Percentiles rank a stretch among this genome's conserved stretches.
These are phyloP conservation scores for Bembecia ichneumoniformis DNA, from an alignment of 2,888 invertebrate species.

Conservation along the genomic window DNA sequence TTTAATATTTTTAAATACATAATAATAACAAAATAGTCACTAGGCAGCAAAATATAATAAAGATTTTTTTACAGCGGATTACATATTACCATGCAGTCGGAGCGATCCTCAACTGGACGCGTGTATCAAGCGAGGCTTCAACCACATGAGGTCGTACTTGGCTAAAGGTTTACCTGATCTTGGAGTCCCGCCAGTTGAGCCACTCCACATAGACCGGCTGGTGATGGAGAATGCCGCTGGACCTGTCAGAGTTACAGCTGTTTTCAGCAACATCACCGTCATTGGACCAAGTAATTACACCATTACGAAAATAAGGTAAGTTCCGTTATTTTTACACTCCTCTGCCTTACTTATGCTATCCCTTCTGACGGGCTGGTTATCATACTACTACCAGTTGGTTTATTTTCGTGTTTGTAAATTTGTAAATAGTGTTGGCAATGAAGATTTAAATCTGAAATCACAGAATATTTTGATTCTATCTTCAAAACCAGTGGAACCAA, in stretches of 20 bases:
- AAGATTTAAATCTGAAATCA: too few relatives aligned
- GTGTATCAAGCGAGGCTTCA: constrained; percentile 79
- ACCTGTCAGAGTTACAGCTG: constrained; percentile 79
- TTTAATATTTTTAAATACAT: too few relatives aligned
- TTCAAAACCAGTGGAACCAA: too few relatives aligned
- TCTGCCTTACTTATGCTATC: too few relatives aligned
- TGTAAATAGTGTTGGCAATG: too few relatives aligned
- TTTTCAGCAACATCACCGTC: constrained; percentile 82
- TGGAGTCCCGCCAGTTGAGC: constrained; percentile 82
- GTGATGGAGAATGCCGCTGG: constrained; percentile 86
- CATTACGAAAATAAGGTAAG: constrained; percentile 77
- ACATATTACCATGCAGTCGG: constrained; percentile 79
- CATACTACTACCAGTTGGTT: too few relatives aligned
- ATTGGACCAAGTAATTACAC: constrained; percentile 83
- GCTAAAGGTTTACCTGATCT: constrained; percentile 79
- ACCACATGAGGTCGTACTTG: constrained; percentile 80
- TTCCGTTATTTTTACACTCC: neutral
- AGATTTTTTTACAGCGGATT: constrained; percentile 74
- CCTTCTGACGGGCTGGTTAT: too few relatives aligned
- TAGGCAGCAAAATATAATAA: too few relatives aligned
- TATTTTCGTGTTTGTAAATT: too few relatives aligned
- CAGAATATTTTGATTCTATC: too few relatives aligned
- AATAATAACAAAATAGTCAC: too few relatives aligned
- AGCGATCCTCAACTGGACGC: constrained; percentile 76
- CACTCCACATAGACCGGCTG: constrained; percentile 77